Percentiles rank a stretch among this genome's conserved stretches.
Conservation (phyloP, 2,888 invertebrate genomes). For the Embidobia sp. region DNA sequence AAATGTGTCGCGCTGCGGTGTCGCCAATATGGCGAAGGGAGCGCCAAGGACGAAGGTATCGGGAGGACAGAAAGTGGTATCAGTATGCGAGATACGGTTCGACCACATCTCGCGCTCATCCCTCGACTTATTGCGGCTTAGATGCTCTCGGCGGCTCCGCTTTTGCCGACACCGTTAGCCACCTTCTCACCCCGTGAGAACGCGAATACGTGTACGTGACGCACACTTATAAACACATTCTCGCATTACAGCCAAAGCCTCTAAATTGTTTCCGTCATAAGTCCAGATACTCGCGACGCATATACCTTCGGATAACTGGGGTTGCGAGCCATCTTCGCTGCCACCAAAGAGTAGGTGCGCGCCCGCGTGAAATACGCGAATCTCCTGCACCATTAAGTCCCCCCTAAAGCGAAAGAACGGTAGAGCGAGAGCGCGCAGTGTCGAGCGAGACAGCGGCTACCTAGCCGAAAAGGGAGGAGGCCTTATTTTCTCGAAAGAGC, state of each 20-base stretch:
- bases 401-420: slow-evolving; percentile 38
- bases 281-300: slow-evolving; percentile 80
- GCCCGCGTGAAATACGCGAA: slow-evolving; percentile 74
- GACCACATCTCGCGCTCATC: slow-evolving; percentile 81
- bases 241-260: slow-evolving; percentile 74
- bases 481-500: slow-evolving; percentile 47
- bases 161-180: slow-evolving; percentile 52
- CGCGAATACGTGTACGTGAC: slow-evolving; percentile 68
- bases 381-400: slow-evolving; percentile 76
- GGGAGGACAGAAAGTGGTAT: slow-evolving; percentile 74
- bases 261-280: slow-evolving; percentile 82
- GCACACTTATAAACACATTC: slow-evolving; percentile 61
- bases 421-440: slow-evolving; percentile 6
- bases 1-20: slow-evolving; percentile 37
- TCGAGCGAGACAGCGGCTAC: slow-evolving; percentile 22
- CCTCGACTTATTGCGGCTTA: slow-evolving; percentile 82
- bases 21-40: slow-evolving; percentile 47
- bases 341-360: slow-evolving; percentile 66
- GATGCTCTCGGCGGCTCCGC: slow-evolving; percentile 68
- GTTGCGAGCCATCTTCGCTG: slow-evolving; percentile 62
- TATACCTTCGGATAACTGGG: slow-evolving; percentile 78
- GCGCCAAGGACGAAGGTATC: slow-evolving; percentile 43
- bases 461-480: slow-evolving; percentile 33
- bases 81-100: slow-evolving; percentile 81
- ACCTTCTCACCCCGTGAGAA: slow-evolving; percentile 60